Base-by-base conservation (phyloP, 2,797 vertebrate genomes). In the Synaphobranchus kaupii region DNA sequence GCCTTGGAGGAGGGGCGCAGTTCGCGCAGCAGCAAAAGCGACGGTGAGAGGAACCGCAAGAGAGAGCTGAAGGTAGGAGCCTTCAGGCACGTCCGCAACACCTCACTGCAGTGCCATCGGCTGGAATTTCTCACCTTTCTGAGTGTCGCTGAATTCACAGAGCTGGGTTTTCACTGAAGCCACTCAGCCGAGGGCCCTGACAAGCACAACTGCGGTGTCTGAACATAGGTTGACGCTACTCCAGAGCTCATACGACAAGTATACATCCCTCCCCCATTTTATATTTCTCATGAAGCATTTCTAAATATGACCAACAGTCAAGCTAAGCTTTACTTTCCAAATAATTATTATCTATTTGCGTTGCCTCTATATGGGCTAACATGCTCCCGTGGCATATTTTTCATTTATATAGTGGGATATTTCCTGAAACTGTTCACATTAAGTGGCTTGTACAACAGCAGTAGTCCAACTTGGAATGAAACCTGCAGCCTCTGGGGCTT, bases 1-100 rank as follows among this genome's bases (percentile, higher is more conserved):
- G 98, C 98, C 0, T 93, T 99, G 68, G 98, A 99, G 88, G 98
- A 99, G 93, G 98, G 97, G 25, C 97, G 97, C 0, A 97, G 92
- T 88, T 96, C 97, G 63, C 96, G 98, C 6, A 97, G 98, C 58
- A 98, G 94, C 91, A 99, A 97, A 90, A 97, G 97, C 76, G 95
- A 95, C 86, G 97, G 97, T 4, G 99, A 99, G 87, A 97, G 97
- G 89, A 97, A 95, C 91, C 95, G 98, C 13, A 99, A 99, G 89
- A 94, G 98, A 91, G 98, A 99, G 17, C 93, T 99, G 5, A 99
- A 99, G 96, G 99, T 99, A 94, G 34, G 76, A 47, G 76, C 47
- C 76, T 20, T 8, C 0, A 9, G 39, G 47, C 44, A 44, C 44
- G 39, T 10, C 44, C 15, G 6, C 5, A 22, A 22, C 17, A 78